Evolutionary conservation across 2,888 invertebrate species (phyloP).

Genomic region (Drosophila neonasuta): DNA sequence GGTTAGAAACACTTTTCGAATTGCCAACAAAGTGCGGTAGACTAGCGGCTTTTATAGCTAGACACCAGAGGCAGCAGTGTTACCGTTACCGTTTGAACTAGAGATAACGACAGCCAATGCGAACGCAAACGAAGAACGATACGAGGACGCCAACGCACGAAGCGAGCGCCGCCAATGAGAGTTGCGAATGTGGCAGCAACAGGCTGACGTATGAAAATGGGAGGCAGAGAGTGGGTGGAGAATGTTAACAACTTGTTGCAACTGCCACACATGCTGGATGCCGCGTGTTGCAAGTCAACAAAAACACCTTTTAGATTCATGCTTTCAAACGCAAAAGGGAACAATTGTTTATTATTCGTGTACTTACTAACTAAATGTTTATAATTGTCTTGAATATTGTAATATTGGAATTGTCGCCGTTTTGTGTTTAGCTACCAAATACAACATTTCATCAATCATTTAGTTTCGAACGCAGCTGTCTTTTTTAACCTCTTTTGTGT

Average conservation of each 20-base stretch:
- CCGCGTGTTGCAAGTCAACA: slow-evolving; percentile 13
- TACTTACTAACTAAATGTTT: slow-evolving; percentile 18
- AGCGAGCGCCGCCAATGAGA: slow-evolving; percentile 61
- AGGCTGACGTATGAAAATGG: slow-evolving; percentile 29
- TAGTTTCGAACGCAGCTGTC: slow-evolving; percentile 69
- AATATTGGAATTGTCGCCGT: slow-evolving; percentile 1
- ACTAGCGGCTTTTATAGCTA: slow-evolving; percentile 77
- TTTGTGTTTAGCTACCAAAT: slow-evolving; percentile 60
- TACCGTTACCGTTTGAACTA: slow-evolving; percentile 29
- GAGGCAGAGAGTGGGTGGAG: slow-evolving; percentile 1
- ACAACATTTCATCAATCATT: slow-evolving; percentile 74
- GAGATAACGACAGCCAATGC: slow-evolving; percentile 69
- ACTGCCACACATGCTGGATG: slow-evolving; percentile 13
- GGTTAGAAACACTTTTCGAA: slow-evolving; percentile 61
- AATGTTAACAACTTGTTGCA: slow-evolving; percentile 22
- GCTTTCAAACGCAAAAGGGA: slow-evolving; percentile 50
- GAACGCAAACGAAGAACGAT: slow-evolving; percentile 53
- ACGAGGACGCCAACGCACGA: slow-evolving; percentile 53
- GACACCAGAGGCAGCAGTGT: background rate
- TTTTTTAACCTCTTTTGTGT: slow-evolving; percentile 2
- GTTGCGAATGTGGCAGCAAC: slow-evolving; percentile 60
- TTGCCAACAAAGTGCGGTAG: slow-evolving; percentile 69
- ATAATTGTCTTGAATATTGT: background rate
- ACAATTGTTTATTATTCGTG: slow-evolving; percentile 58
- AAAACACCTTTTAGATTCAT: slow-evolving; percentile 5